Evolutionary conservation across 2,113 vertebrate genomes (phyloP).

Genomic region (Callocephalon fimbriatum): DNA sequence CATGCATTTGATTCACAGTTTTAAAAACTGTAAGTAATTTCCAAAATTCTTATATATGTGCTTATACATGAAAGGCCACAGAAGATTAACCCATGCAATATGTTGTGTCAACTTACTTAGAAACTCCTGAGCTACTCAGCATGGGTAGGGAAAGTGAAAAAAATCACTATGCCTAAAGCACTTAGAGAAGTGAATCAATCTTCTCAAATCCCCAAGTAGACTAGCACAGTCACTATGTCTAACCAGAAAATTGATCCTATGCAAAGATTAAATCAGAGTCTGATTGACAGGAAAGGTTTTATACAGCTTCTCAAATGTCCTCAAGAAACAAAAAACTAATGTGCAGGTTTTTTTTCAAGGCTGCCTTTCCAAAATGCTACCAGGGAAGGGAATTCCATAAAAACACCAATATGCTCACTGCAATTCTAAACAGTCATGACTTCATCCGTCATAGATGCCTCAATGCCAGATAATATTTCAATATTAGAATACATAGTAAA

Average conservation of each 20-base stretch:
- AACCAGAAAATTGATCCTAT: constrained; percentile 45
- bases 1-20: neutral
- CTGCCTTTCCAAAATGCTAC: neutral
- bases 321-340: constrained; percentile 12
- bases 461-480: neutral
- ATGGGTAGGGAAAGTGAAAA: neutral
- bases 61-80: neutral
- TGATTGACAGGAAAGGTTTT: constrained; percentile 40
- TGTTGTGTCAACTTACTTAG: neutral
- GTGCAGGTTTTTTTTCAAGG: neutral
- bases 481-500: neutral
- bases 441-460: neutral
- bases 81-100: neutral
- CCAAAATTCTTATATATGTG: neutral
- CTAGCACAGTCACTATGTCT: constrained; percentile 19
- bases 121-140: neutral
- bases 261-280: constrained; percentile 37
- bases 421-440: neutral
- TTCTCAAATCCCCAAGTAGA: constrained; percentile 51
- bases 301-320: constrained; percentile 4
- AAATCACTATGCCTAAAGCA: constrained; percentile 52
- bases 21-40: neutral
- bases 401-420: neutral
- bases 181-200: constrained; percentile 55
- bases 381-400: neutral